Evolutionary conservation across 2,113 vertebrate genomes (phyloP).

Genomic region (Toxostoma redivivum): DNA sequence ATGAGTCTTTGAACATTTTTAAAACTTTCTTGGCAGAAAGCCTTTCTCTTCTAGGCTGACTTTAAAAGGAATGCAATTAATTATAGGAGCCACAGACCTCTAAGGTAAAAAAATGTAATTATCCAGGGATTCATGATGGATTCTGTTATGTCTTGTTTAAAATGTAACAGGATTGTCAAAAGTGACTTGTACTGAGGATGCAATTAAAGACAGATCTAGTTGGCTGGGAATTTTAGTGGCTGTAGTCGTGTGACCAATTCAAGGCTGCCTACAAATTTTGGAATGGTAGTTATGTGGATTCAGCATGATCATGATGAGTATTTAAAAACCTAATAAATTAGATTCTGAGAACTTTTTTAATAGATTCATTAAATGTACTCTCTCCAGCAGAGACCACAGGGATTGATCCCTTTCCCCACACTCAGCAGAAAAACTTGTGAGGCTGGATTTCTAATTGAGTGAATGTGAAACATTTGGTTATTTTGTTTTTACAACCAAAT

Average conservation of each 20-base stretch:
- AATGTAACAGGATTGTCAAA: constrained; percentile 9
- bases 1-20: constrained; percentile 40
- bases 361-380: background rate
- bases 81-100: background rate
- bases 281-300: background rate
- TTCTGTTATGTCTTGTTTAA: constrained; percentile 31
- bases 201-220: background rate
- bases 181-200: background rate
- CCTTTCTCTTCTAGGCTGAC: constrained; percentile 14
- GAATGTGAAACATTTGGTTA: background rate
- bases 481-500: background rate
- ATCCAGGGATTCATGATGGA: background rate
- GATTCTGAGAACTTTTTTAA: background rate
- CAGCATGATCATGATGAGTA: background rate
- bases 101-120: constrained; percentile 41
- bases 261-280: background rate
- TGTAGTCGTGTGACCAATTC: background rate
- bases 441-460: background rate
- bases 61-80: constrained; percentile 43
- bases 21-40: constrained; percentile 49
- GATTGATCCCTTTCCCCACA: background rate
- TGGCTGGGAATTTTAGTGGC: background rate
- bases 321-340: background rate
- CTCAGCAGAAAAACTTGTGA: background rate
- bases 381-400: background rate